Evolutionary conservation across 2,888 invertebrate species (phyloP).

Genomic region (Diarsia rubi): DNA sequence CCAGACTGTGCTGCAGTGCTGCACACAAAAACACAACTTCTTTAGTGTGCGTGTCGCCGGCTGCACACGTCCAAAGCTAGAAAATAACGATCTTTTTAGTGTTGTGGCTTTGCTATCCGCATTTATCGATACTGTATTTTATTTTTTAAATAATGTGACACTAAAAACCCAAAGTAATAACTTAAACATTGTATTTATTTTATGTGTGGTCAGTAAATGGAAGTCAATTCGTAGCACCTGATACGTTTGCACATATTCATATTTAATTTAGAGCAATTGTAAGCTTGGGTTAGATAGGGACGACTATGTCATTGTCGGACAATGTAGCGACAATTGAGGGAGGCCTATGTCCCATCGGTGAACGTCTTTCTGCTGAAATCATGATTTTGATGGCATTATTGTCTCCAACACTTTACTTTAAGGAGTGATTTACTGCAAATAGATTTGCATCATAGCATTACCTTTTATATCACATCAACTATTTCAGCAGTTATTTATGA

Average conservation of each 20-base stretch:
- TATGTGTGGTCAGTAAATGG: no score
- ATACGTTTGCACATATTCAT: no score
- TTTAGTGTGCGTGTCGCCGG: slow-evolving; percentile 64
- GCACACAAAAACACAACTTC: slow-evolving; percentile 60
- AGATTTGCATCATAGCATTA: no score
- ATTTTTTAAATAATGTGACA: neutral
- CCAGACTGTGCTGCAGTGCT: slow-evolving; percentile 64
- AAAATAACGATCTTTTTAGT: slow-evolving; percentile 76
- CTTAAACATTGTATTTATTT: neutral
- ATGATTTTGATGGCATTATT: no score
- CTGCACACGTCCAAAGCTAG: slow-evolving; percentile 56
- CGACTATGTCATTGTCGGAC: no score
- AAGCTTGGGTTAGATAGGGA: no score
- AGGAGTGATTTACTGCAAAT: neutral
- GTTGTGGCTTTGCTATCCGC: slow-evolving; percentile 51
- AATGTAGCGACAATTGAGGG: no score
- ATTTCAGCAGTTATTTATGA: neutral
- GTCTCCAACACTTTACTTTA: neutral
- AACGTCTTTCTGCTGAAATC: no score
- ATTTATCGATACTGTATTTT: slow-evolving; percentile 36
- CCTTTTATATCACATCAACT: neutral
- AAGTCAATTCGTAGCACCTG: no score
- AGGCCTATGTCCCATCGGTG: no score
- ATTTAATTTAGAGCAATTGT: no score
- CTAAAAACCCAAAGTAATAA: neutral